Evolutionary conservation across 1,140 invertebrate genomes (phyloP).

Genomic region (Oryctes rhinoceros): DNA sequence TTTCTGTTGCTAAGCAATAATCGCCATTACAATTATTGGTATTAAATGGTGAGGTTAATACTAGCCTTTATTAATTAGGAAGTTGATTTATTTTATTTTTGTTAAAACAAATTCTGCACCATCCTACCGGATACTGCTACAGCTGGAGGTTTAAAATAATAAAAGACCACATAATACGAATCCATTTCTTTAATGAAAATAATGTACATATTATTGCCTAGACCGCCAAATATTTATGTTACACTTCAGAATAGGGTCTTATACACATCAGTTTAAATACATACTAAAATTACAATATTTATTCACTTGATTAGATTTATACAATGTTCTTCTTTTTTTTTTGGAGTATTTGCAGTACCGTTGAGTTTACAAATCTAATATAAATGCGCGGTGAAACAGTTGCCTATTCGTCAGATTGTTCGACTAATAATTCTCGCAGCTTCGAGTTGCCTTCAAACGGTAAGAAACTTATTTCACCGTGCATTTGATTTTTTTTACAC

Average conservation of each 20-base stretch:
- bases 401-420: not conserved
- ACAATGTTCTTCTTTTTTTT: conserved; percentile 18
- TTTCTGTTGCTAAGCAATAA: no score
- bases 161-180: conserved; percentile 53
- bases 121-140: no score
- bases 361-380: conserved; percentile 37
- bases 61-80: no score
- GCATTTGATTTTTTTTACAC: conserved; percentile 45
- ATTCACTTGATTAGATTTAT: conserved; percentile 40
- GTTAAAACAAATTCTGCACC: not conserved
- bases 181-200: conserved; percentile 63
- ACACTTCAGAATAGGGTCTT: conserved; percentile 62
- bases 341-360: conserved; percentile 28
- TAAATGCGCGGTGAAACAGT: not conserved
- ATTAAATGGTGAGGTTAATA: no score
- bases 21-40: no score
- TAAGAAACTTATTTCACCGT: conserved; percentile 1
- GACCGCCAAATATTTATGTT: conserved; percentile 60
- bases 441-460: not conserved
- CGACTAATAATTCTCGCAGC: not conserved
- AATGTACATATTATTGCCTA: conserved; percentile 64
- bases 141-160: conserved; percentile 1
- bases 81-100: no score
- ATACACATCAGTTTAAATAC: conserved; percentile 45
- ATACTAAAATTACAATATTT: conserved; percentile 37